Percentiles rank a stretch among this genome's conserved stretches.
phyloP scores from a whole-genome alignment of 2,797 vertebrate genomes.

The Melanotaenia pygmaea region DNA sequence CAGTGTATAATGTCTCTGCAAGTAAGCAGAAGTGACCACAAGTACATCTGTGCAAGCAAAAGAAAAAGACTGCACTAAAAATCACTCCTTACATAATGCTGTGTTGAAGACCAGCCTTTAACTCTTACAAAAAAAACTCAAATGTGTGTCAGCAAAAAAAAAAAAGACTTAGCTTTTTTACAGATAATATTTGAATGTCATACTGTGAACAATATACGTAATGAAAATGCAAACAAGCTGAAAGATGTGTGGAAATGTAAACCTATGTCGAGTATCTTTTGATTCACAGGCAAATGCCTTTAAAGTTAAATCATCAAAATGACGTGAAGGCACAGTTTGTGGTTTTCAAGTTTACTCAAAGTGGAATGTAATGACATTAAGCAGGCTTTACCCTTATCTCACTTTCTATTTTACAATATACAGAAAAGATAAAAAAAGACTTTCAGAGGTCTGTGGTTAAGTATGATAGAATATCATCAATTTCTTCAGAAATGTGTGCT shows the following conservation, averaged over 20 bases:
- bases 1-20: background rate
- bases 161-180: background rate
- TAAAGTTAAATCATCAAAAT: constrained; percentile 32
- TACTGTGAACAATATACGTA: background rate
- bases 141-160: background rate
- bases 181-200: background rate
- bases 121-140: background rate
- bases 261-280: background rate
- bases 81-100: background rate
- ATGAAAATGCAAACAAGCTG: background rate
- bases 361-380: constrained; percentile 41
- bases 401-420: constrained; percentile 4
- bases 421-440: constrained; percentile 7
- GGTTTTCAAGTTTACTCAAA: constrained; percentile 62
- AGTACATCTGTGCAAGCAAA: background rate
- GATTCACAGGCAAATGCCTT: constrained; percentile 14
- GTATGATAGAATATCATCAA: background rate
- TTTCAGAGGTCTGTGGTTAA: constrained; percentile 18
- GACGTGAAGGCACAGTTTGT: constrained; percentile 46
- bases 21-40: no score
- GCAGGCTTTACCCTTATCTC: constrained; percentile 20
- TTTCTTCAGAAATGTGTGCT: constrained; percentile 5
- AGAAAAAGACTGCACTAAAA: background rate
- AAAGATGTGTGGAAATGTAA: constrained; percentile 3
- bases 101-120: background rate